These are phyloP conservation scores for Lophius piscatorius DNA, from an alignment of 2,113 vertebrate species.

Conservation along the genomic window DNA sequence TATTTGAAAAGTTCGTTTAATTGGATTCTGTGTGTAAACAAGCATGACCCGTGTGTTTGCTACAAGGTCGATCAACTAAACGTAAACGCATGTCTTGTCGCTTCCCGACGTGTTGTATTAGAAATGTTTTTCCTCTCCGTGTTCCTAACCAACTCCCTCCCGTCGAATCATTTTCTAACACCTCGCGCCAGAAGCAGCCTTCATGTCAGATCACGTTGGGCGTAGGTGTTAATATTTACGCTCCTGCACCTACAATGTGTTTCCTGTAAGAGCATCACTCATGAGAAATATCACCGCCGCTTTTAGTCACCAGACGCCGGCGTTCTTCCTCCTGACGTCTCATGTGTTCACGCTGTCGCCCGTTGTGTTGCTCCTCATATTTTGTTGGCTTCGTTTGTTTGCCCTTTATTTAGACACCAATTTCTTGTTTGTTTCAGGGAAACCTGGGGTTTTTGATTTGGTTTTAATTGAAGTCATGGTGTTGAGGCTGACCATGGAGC, in stretches of 20 bases:
- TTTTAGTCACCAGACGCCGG: conserved; percentile 28
- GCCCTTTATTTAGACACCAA: conserved; percentile 24
- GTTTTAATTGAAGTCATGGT: not conserved
- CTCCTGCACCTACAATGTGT: not conserved
- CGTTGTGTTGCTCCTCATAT: conserved; percentile 15
- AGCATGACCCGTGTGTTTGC: conserved; percentile 5
- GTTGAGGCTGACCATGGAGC: too few species aligned
- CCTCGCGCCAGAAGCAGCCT: conserved; percentile 1
- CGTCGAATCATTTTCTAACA: conserved; percentile 1
- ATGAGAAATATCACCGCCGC: conserved; percentile 19
- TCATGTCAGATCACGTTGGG: not conserved
- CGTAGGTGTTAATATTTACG: not conserved
- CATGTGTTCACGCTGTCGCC: conserved; percentile 33
- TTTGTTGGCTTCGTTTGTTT: conserved; percentile 41
- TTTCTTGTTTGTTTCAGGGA: not conserved
- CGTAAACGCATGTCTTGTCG: not conserved
- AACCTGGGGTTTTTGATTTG: not conserved
- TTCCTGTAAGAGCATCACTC: conserved; percentile 12
- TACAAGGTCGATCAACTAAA: not conserved
- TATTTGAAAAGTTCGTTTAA: too few species aligned
- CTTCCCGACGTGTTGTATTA: not conserved
- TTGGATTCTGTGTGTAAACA: too few species aligned
- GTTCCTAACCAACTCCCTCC: conserved; percentile 10
- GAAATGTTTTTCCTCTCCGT: not conserved
- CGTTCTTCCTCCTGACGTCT: conserved; percentile 27